Evolutionary conservation across 2,888 invertebrate genomes (phyloP).

Genomic region (Flabesymbios commensalis): DNA sequence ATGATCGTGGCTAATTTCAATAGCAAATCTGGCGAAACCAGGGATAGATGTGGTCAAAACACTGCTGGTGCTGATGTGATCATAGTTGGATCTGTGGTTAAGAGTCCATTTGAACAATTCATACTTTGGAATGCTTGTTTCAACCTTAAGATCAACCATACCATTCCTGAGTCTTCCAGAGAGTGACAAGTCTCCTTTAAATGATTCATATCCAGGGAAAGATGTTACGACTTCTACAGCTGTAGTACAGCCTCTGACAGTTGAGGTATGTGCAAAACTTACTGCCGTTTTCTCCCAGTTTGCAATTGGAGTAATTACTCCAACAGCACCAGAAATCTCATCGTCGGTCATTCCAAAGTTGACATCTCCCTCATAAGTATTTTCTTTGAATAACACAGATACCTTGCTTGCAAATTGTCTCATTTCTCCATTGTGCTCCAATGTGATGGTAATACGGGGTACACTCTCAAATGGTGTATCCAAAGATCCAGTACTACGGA

Average conservation of each 20-base stretch:
- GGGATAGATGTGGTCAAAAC: conserved; percentile 6
- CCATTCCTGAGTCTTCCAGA: neutral
- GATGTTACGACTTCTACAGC: conserved; percentile 16
- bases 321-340: conserved; percentile 11
- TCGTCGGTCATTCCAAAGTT: neutral
- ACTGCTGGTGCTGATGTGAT: conserved; percentile 9
- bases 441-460: neutral
- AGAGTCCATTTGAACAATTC: neutral
- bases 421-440: conserved; percentile 1
- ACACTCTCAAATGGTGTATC: neutral
- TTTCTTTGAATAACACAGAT: no score
- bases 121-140: neutral
- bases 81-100: neutral
- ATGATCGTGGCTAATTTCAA: neutral
- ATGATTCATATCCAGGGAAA: conserved; percentile 14
- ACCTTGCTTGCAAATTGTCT: conserved; percentile 3
- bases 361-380: no score
- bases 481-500: neutral
- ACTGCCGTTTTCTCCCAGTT: conserved; percentile 7
- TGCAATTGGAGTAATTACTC: conserved; percentile 5
- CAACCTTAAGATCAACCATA: neutral
- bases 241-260: conserved; percentile 18
- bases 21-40: neutral
- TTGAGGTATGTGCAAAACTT: conserved; percentile 19
- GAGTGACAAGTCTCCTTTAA: conserved; percentile 8